Evolutionary conservation across 2,797 vertebrate species (phyloP).

Genomic region (Cryptoprocta ferox): DNA sequence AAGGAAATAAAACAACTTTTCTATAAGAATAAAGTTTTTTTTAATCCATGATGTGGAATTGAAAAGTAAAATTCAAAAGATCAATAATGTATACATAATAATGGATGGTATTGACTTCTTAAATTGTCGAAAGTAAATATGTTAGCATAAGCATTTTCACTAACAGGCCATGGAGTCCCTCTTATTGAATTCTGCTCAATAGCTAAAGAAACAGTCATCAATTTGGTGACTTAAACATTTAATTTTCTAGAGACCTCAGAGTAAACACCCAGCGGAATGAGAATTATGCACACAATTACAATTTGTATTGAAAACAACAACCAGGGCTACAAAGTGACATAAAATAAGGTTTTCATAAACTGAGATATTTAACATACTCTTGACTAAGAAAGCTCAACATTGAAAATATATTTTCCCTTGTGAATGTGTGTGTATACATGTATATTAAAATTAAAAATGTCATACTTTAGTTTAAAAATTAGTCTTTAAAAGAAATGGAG

Average conservation of each 20-base stretch:
- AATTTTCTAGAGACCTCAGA: conserved; percentile 33
- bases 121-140: conserved; percentile 30
- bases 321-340: not conserved
- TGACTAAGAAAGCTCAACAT: not conserved
- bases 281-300: not conserved
- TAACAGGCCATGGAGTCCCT: not conserved
- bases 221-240: conserved; percentile 55
- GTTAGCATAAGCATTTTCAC: not conserved
- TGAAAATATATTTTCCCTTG: not conserved
- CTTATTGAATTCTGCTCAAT: conserved; percentile 54
- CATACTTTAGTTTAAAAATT: not conserved
- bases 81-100: not conserved
- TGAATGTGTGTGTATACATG: not conserved
- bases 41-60: not conserved
- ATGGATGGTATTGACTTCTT: not conserved
- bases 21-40: not conserved
- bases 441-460: not conserved
- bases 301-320: conserved; percentile 7
- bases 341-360: not conserved
- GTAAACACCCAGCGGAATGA: not conserved
- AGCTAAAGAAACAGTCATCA: conserved; percentile 18
- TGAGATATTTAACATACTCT: not conserved
- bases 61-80: conserved; percentile 37
- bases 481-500: not conserved
- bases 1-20: not conserved